phyloP scores from a whole-genome alignment of 1,140 invertebrate species.

The Sarcophaga peregrina region DNA sequence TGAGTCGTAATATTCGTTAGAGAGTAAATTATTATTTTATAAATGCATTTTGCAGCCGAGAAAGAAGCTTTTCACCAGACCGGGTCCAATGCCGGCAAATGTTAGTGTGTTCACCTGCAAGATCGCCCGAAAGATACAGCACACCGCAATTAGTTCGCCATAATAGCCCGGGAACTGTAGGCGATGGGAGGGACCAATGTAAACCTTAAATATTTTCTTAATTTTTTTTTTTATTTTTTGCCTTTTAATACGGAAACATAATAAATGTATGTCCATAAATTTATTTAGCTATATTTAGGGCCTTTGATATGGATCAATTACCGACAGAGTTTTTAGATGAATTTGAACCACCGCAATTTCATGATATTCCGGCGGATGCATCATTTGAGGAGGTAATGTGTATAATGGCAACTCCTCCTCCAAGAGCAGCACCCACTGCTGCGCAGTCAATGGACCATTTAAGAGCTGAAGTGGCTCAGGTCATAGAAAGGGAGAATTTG shows the following conservation, averaged over 20 bases:
- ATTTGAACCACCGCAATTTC: constrained; percentile 15
- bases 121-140: constrained; percentile 7
- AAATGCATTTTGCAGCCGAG: neutral
- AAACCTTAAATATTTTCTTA: too few species aligned
- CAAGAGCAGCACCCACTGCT: neutral
- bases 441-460: neutral
- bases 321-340: neutral
- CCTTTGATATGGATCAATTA: neutral
- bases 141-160: neutral
- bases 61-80: neutral
- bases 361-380: neutral
- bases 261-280: neutral
- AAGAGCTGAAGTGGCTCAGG: neutral
- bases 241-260: neutral
- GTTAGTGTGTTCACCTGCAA: neutral
- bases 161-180: neutral
- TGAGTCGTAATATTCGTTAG: neutral
- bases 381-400: constrained; percentile 30
- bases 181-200: neutral
- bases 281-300: neutral
- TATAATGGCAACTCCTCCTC: neutral
- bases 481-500: neutral
- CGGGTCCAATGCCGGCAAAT: neutral
- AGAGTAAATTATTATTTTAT: neutral
- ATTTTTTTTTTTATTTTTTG: too few species aligned